Evolutionary conservation across 92 coral and sea anemone species (phyloP), one percentile per base, ranked within the genome.

Genomic region (Siderastrea radians): DNA sequence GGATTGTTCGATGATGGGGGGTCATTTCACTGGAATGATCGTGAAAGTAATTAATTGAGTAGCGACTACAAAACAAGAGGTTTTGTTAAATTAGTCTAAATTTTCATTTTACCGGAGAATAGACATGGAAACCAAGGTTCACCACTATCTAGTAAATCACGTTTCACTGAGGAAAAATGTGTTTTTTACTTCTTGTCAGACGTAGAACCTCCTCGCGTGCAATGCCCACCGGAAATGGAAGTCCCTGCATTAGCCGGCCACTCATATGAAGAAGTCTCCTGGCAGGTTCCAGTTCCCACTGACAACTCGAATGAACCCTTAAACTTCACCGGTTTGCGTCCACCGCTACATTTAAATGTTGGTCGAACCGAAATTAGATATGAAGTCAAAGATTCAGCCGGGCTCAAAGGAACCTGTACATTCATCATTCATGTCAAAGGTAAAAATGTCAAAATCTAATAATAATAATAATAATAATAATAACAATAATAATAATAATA

Each of bases 231-330:
- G 0, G 79, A 83, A 53, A 69, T 73, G n/a, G 77, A 72, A 26
- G 45, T 17, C 12, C 12, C 85, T 53, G 90, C 96, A 48, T 90
- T 78, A 48, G 48, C 48, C 43, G 90, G 90, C 11, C 85, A 83
- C 64, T 67, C 89, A 48, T 87, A 75, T 55, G 93, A 94, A 49
- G 84, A 54, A 9, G 77, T 77, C 6, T 44, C 77, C 49, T 93
- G 96, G 96, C 19, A 64, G 54, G 52, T 75, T 14, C 96, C 96
- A 10, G 55, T 16, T 2, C 92, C 93, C 38, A 74, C 88, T 7
- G 96, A 93, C 78, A 90, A 90, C 83, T 93, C 96, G 50, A 93
- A 87, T 9, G 77, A 83, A 16, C 76, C 61, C 44, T 86, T 83
- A 14, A 74, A 51, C 3, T 77, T 87, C 16, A 74, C 59, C 19